Evolutionary conservation across 2,113 vertebrate species (phyloP), one percentile per base, ranked within the genome.

Genomic region (Anguilla rostrata): DNA sequence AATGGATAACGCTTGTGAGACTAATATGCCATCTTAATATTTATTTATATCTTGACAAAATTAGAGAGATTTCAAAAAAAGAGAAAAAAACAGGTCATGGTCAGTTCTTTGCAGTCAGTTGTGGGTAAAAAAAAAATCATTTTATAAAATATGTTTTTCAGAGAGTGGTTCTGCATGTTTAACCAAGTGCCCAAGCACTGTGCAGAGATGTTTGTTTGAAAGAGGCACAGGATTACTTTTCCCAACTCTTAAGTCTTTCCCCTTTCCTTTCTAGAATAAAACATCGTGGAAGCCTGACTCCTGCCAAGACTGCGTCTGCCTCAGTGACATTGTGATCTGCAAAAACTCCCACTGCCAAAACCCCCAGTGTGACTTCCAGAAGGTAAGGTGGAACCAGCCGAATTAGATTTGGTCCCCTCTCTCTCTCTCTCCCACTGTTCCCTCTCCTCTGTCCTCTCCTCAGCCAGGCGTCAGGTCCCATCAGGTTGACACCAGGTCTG

Each of bases 301-400:
- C 0, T 99, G 98, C 94, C 95, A 94, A 89, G 94, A 95, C 88
- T 99, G 98, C 89, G 92, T 20, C 85, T 99, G 98, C 93, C 91
- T 84, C 86, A 86, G 94, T 18, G 91, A 94, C n/a, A 87, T 97
- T 53, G 90, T 96, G 91, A 89, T 97, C 91, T 99, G 98, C 87
- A 92, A 93, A 71, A 87, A 94, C 7, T 84, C 90, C 0, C 34
- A 41, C 88, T 99, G 98, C 93, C 94, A 83, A 89, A 94, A 95
- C 93, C 97, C 97, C 39, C 91, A 60, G 81, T 99, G 98, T 92
- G 95, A 97, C 95, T 95, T 96, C 88, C 93, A 96, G 89, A 96
- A 95, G 97, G 98, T 99, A 92, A 92, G 89, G 2, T 53, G 78
- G 82, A 34, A 75, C n/a, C 26, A 26, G 71, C 1, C 71, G 14